Percentiles rank a stretch among this genome's conserved stretches.
These are phyloP conservation scores for Rhorus exstirpatorius DNA, from an alignment of 2,888 invertebrate species.

Conservation along the genomic window DNA sequence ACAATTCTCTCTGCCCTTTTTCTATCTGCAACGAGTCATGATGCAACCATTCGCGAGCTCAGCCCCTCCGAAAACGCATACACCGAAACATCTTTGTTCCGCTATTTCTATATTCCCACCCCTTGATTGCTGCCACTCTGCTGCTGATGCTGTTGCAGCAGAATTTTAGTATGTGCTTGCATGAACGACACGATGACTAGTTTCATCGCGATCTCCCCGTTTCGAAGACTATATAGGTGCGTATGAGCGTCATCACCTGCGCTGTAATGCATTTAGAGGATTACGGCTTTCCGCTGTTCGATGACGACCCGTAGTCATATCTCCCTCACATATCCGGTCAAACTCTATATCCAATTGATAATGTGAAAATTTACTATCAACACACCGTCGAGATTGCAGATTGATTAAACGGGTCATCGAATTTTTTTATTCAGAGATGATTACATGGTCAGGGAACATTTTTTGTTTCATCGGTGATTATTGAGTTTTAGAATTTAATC, in stretches of 20 bases:
- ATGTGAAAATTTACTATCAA: slow-evolving; percentile 33
- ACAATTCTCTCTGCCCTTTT: slow-evolving; percentile 47
- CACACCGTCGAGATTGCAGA: background rate
- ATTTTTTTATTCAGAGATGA: background rate
- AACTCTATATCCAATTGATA: slow-evolving; percentile 28
- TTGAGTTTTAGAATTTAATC: too few species aligned
- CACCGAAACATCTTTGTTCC: slow-evolving; percentile 67
- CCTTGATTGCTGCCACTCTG: slow-evolving; percentile 15
- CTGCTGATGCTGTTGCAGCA: slow-evolving; percentile 10
- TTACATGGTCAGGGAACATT: too few species aligned
- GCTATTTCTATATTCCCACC: slow-evolving; percentile 44
- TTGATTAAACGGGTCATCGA: background rate
- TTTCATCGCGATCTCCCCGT: slow-evolving; percentile 44
- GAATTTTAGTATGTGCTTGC: slow-evolving; percentile 67
- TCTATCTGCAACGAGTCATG: slow-evolving; percentile 13
- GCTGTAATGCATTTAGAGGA: slow-evolving; percentile 67
- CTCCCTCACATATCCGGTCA: slow-evolving; percentile 32
- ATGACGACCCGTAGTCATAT: slow-evolving; percentile 59
- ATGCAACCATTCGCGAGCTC: slow-evolving; percentile 22
- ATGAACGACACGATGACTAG: slow-evolving; percentile 62
- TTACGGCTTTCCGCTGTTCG: slow-evolving; percentile 70
- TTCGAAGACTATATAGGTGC: slow-evolving; percentile 42
- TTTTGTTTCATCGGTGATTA: too few species aligned
- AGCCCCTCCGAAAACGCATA: slow-evolving; percentile 55
- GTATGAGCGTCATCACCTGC: slow-evolving; percentile 65